Evolutionary conservation across 2,797 vertebrate genomes (phyloP), one percentile per base, ranked within the genome.

Genomic region (Danio choprae): DNA sequence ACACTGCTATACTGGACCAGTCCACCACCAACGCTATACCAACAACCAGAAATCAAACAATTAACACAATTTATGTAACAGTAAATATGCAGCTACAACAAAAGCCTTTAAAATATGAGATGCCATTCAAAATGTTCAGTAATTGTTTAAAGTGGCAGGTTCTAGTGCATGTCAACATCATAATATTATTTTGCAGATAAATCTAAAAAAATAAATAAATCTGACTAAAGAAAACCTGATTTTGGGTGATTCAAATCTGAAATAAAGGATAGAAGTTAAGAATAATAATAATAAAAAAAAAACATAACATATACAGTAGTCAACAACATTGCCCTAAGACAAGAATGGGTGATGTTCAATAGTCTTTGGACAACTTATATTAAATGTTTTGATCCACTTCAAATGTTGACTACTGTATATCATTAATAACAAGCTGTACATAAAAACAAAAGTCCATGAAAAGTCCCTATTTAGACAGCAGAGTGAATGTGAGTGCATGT

Each of bases 1-100:
- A 94, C 88, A 3, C 89, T 87, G 46, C 93, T 91, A 55, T 94
- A 97, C 64, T 94, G 95, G 58, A 96, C 86, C 89, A 97, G 92
- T 40, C 95, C 91, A 22, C 92, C 83, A 38, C 93, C 88, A 12
- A 86, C 84, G 74, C 87, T 89, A 79, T 7, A 20, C 2, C 2
- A 46, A 67, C 65, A 7, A 58, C 58, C 38, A 67, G 20, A 46
- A 69, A n/a, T 55, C 4, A 59, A 67, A 36, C 40, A 50, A 62
- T 41, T 18, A n/a, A 41, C 29, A 64, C 41, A 18, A 79, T 68
- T 48, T 8, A 68, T 50, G 13, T 15, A 36, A 50, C 29, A 29
- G 29, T 29, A 29, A 29, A 29, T 29, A 29, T 29, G 29, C 29
- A 29, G 3, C 29, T 29, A 44, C 41, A 65, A 58, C 20, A 29